Evolutionary conservation across 2,113 vertebrate species (phyloP), one percentile per base, ranked within the genome.

Genomic region (Chinchilla lanigera): DNA sequence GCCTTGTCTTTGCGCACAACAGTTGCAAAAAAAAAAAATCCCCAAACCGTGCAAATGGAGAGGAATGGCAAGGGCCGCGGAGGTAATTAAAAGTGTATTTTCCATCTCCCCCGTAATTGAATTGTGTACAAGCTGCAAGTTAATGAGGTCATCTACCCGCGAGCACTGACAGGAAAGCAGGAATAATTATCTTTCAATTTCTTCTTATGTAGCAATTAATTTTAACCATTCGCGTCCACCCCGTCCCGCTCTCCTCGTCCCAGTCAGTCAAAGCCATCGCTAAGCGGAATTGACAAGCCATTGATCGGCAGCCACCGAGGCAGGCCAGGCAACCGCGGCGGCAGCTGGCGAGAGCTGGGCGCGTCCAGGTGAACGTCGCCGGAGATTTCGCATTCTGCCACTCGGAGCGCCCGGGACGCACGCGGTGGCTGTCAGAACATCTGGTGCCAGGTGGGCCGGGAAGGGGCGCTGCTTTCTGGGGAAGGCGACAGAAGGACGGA

Each of bases 51-150:
- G 98, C 99, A 99, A 99, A 99, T 99, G 98, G 99, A 99, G 99
- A 99, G 99, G 99, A 99, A 99, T 99, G 98, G 98, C 99, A 95
- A 98, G 98, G 98, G 98, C 98, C 99, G 98, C 99, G 5, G 93
- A 99, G 99, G 99, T 99, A 99, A 99, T 99, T 99, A 99, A 99
- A 99, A 99, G 99, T 99, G 99, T 99, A 99, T 99, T 99, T 99
- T 99, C 99, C 99, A 99, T 99, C 99, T 99, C 98, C 99, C 98
- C 98, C 98, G 99, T 99, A 99, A 99, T 99, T 99, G 99, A 99
- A 99, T 99, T 99, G 99, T 99, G 99, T 99, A 99, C 99, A 99
- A 99, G 99, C 99, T 99, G 99, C 99, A 99, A 99, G 99, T 99
- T 99, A 99, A 99, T 99, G 99, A 99, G 99, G 99, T 99, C 99